Conservation (phyloP, 1,140 invertebrate genomes). For the Fragariocoptes setiger region DNA sequence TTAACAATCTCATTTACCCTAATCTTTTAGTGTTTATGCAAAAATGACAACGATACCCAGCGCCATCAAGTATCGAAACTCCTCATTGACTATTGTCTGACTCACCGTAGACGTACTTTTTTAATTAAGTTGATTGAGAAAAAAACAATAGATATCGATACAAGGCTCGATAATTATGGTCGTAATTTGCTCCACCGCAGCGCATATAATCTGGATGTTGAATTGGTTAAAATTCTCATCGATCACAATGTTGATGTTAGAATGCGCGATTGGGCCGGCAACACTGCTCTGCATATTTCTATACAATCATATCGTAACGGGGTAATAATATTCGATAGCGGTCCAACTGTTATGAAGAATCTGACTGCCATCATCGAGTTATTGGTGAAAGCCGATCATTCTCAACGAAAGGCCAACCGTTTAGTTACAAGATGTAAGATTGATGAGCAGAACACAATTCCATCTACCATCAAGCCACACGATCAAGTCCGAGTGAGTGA, state of each 20-base stretch:
- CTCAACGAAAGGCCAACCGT: background rate
- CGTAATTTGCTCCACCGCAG: background rate
- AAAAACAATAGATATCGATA: background rate
- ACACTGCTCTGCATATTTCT: background rate
- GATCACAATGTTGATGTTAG: background rate
- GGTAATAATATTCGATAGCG: background rate
- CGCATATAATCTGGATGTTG: background rate
- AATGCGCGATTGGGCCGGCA: background rate
- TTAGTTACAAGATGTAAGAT: no score
- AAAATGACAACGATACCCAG: background rate
- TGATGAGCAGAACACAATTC: background rate
- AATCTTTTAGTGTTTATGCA: no score
- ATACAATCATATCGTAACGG: background rate
- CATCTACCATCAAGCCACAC: background rate
- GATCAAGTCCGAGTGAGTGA: background rate
- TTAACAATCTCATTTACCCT: no score
- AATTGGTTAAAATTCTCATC: background rate
- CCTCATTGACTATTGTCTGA: background rate
- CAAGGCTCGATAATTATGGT: background rate
- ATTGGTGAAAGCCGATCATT: background rate
- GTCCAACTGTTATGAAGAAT: background rate
- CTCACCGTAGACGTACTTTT: background rate
- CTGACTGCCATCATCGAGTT: background rate
- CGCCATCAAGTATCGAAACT: background rate
- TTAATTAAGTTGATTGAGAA: background rate